phyloP scores from a whole-genome alignment of 64 coral and sea anemone species.

The Exaiptasia diaphana region DNA sequence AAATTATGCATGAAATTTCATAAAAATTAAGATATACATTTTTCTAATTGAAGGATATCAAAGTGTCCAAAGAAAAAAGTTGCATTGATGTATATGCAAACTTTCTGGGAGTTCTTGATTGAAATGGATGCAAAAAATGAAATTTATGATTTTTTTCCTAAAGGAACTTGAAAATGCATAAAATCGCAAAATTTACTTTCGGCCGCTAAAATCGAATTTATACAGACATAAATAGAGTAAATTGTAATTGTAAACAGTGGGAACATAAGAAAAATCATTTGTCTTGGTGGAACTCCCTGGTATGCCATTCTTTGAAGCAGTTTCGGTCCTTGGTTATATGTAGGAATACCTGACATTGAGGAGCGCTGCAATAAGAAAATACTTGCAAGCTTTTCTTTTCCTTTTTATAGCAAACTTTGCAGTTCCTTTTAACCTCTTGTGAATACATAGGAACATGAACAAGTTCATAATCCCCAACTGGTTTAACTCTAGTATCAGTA shows the following conservation, averaged over 20 bases:
- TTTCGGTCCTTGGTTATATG: neutral
- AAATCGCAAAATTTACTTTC: neutral
- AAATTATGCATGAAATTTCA: neutral
- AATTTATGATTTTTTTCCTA: neutral
- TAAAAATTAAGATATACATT: neutral
- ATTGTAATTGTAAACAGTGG: neutral
- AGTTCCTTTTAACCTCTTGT: neutral
- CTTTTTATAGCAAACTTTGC: constrained; percentile 1
- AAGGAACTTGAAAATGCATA: neutral
- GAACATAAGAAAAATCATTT: neutral
- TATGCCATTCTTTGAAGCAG: constrained; percentile 6
- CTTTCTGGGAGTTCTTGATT: neutral
- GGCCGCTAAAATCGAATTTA: neutral
- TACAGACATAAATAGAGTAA: neutral
- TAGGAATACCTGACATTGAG: constrained; percentile 10
- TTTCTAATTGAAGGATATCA: neutral
- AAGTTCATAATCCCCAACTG: neutral
- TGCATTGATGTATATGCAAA: neutral
- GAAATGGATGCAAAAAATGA: neutral
- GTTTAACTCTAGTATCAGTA: neutral
- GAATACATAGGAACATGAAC: neutral
- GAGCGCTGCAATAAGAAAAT: neutral
- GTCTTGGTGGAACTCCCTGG: neutral
- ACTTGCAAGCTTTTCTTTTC: neutral
- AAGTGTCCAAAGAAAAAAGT: neutral